Percentiles rank a stretch among this genome's conserved stretches.
Conservation (phyloP, 2,888 invertebrate genomes). For the Mesoligia furuncula region DNA sequence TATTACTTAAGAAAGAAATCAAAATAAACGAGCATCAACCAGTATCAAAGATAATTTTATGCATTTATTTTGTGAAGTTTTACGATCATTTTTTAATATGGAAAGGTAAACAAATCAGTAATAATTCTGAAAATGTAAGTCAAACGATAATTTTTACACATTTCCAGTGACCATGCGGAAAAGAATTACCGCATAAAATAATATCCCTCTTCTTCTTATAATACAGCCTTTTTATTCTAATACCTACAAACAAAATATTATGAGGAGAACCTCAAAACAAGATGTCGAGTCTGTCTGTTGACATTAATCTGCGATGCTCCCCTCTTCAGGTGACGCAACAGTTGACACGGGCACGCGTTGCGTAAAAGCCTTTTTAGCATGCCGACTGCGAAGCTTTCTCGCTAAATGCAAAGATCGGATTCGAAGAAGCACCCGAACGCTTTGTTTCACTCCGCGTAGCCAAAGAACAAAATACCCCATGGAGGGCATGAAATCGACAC, state of each 20-base stretch:
- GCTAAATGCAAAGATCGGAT: conserved; percentile 73
- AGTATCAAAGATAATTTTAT: not conserved
- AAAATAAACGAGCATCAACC: not conserved
- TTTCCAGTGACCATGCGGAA: not conserved
- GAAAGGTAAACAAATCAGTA: not conserved
- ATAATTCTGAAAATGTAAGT: not conserved
- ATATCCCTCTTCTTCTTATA: too few relatives aligned
- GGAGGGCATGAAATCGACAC: conserved; percentile 84
- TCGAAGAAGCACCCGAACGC: conserved; percentile 81
- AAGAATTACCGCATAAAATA: not conserved
- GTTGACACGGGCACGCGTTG: conserved; percentile 75
- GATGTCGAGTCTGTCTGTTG: conserved; percentile 70
- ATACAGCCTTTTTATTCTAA: not conserved
- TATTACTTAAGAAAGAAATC: too few relatives aligned
- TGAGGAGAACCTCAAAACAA: conserved; percentile 55
- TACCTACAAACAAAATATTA: conserved; percentile 26
- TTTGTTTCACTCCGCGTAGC: conserved; percentile 75
- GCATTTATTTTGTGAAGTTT: not conserved
- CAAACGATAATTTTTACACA: not conserved
- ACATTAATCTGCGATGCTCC: conserved; percentile 78
- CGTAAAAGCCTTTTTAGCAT: conserved; percentile 88
- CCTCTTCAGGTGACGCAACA: conserved; percentile 77
- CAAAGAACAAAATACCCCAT: conserved; percentile 59
- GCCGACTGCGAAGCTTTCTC: conserved; percentile 86
- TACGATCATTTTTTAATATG: too few relatives aligned